A percentile compares a stretch with the other conserved stretches of the same genome.
These are phyloP conservation scores for Isaurus tuberculatus DNA, from an alignment of 92 coral and sea anemone genomes.

Conservation along the genomic window DNA sequence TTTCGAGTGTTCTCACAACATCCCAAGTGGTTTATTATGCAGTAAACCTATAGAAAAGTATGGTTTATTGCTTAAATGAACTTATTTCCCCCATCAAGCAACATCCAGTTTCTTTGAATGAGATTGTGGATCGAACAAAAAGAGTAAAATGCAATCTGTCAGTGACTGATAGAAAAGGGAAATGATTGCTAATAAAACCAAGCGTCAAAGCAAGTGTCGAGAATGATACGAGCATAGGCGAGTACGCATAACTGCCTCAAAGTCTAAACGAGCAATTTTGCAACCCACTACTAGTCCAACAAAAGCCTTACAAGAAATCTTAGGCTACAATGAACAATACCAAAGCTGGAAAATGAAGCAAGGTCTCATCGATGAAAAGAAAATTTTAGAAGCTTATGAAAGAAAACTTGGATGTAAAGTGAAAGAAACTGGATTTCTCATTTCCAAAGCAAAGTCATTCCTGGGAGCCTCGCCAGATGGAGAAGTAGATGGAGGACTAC, in stretches of 20 bases:
- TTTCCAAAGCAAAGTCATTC: constrained; percentile 55
- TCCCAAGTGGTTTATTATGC: too few species aligned
- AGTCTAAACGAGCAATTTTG: constrained; percentile 61
- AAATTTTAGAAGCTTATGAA: constrained; percentile 46
- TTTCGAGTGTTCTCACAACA: too few species aligned
- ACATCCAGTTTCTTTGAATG: constrained; percentile 66
- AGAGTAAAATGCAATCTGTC: constrained; percentile 60
- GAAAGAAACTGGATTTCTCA: constrained; percentile 64
- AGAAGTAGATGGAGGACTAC: constrained; percentile 62
- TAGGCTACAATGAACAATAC: constrained; percentile 50
- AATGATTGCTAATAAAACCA: constrained; percentile 63
- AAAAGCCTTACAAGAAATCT: constrained; percentile 68
- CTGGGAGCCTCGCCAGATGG: constrained; percentile 44
- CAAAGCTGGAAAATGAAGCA: constrained; percentile 67
- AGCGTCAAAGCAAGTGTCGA: constrained; percentile 62
- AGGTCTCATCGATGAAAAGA: constrained; percentile 67
- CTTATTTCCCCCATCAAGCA: constrained; percentile 67
- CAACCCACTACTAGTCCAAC: constrained; percentile 71
- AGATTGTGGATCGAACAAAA: constrained; percentile 55
- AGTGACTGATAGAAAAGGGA: constrained; percentile 62
- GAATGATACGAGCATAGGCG: constrained; percentile 62
- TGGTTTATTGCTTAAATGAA: too few species aligned
- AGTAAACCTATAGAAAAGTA: too few species aligned
- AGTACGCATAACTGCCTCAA: constrained; percentile 68
- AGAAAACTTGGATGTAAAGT: constrained; percentile 62